phyloP scores from a whole-genome alignment of 2,113 vertebrate species.

The Symphodus melops region DNA sequence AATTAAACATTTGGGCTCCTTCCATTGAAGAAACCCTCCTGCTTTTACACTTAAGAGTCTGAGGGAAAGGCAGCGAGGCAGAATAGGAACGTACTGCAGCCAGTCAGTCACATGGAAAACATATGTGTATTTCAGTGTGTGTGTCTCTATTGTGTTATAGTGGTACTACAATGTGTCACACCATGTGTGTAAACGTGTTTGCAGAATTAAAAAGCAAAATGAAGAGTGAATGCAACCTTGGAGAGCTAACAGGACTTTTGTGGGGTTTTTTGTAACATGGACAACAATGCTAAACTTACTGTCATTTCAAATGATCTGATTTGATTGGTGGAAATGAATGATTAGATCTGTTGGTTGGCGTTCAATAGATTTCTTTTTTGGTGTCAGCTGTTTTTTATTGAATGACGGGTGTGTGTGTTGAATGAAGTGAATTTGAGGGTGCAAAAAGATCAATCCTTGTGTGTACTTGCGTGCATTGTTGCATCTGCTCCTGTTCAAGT shows the following conservation, averaged over 20 bases:
- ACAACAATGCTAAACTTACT: too few relatives aligned
- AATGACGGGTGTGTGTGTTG: background rate
- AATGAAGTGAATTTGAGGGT: constrained; percentile 1
- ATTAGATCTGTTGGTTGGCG: too few relatives aligned
- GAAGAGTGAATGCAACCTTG: too few relatives aligned
- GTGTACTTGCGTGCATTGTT: background rate
- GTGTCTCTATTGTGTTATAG: constrained; percentile 10
- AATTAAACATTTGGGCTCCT: constrained; percentile 75
- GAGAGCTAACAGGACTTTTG: background rate
- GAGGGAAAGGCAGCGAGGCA: constrained; percentile 36
- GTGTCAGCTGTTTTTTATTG: too few relatives aligned
- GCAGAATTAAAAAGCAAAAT: background rate
- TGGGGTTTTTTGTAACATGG: background rate
- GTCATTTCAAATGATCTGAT: too few relatives aligned
- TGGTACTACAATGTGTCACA: background rate
- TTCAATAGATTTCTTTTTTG: background rate
- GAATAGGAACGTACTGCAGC: constrained; percentile 26
- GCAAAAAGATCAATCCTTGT: background rate
- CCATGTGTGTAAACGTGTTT: background rate
- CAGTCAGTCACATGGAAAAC: constrained; percentile 49
- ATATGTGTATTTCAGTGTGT: constrained; percentile 25
- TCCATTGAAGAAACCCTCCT: constrained; percentile 55
- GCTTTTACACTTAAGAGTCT: constrained; percentile 34
- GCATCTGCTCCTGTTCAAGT: background rate
- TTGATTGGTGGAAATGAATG: too few relatives aligned